Base-by-base conservation (phyloP, 2,113 vertebrate species). In the Scartelaos histophorus region DNA sequence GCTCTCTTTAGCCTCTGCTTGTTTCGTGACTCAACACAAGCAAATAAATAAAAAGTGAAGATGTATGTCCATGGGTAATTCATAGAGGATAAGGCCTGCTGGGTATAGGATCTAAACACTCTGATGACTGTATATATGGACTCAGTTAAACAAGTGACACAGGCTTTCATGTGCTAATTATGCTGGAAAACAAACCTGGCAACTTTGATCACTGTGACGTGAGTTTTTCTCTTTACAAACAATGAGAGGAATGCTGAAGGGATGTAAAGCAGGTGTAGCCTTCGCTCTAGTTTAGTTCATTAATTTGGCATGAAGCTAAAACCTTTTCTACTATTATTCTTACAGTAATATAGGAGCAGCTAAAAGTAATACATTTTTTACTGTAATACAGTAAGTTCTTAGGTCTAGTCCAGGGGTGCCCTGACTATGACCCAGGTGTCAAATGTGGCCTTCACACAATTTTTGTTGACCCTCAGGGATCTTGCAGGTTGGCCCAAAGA, bases 121-220 rank as follows among this genome's bases (percentile, higher is more conserved):
- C 80, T 83, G 82, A 86, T 84, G 80, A 86, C 70, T 87, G 82
- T 82, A 79, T 87, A 85, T 71, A 62, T 43, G 56, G 70, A 75
- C 43, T 70, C 70, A 76, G 76, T 86, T 86, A 84, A 87, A 89
- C 84, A 88, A 86, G 73, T 84, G 85, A 73, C 75, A 85, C 72
- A 68, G 79, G 78, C 85, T 91, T 91, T 92, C 84, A 91, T 93
- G 88, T 86, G 66, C 70, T 91, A 87, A 90, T 90, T 89, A 81
- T 72, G 70, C 73, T 80, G 71, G 81, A 85, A 90, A 88, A 66
- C 87, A 82, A 86, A 85, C 77, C 75, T 87, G 81, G 85, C 74
- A 85, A 67, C 83, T 57, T 45, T 0, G 71, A 81, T 78, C 70
- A 46, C 64, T 71, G 57, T 64, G 71, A 80, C 38, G 79, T 85